Percentiles rank a stretch among this genome's conserved stretches.
These are phyloP conservation scores for Danionella dracula DNA, from an alignment of 2,797 vertebrate species.

Conservation along the genomic window DNA sequence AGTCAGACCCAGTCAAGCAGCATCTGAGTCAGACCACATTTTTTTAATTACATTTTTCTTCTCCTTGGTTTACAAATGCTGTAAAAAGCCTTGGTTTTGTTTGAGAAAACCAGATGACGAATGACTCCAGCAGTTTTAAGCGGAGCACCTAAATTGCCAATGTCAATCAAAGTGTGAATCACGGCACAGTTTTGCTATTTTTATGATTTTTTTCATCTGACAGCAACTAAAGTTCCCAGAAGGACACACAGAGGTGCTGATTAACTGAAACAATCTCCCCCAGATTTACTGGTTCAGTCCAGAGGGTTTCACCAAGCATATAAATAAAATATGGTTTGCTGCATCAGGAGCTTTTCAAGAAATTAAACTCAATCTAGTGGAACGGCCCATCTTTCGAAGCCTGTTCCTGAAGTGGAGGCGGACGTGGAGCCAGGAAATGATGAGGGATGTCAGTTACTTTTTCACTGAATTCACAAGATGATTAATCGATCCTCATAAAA, in stretches of 20 bases:
- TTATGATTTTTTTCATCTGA: background rate
- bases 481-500: background rate
- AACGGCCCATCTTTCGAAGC: slow-evolving; percentile 38
- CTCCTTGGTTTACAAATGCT: background rate
- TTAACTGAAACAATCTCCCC: slow-evolving; percentile 43
- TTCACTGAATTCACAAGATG: background rate
- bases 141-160: background rate
- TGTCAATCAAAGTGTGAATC: background rate
- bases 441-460: background rate
- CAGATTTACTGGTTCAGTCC: slow-evolving; percentile 52
- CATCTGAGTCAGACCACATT: too few relatives aligned
- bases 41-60: too few relatives aligned
- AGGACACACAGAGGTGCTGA: background rate
- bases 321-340: slow-evolving; percentile 57
- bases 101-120: background rate
- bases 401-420: slow-evolving; percentile 22
- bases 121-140: background rate
- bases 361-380: slow-evolving; percentile 54
- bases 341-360: slow-evolving; percentile 51
- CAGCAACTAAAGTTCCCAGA: background rate
- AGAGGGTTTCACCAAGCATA: slow-evolving; percentile 49
- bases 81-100: background rate
- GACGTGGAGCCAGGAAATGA: background rate
- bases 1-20: too few relatives aligned
- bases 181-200: background rate